Base-by-base conservation (phyloP, 1,140 invertebrate species). In the Hypothenemus hampei region DNA sequence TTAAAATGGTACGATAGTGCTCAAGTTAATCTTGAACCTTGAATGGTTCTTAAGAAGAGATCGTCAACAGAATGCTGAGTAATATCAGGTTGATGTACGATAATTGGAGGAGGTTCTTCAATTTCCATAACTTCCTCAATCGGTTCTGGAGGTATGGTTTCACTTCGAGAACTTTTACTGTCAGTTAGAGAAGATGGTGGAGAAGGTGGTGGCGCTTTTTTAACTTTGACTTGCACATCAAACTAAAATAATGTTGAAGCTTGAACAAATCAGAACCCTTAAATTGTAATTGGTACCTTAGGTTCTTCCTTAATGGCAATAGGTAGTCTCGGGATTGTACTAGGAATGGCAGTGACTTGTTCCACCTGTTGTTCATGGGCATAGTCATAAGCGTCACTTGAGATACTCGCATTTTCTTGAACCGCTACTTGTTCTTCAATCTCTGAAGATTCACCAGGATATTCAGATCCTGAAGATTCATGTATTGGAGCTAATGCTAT, bases 41-140 rank as follows among this genome's bases (percentile, higher is more conserved):
- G 13, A 16, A 93, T 89, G 0, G 91, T 94, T 31, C 88, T 79
- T 18, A 91, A 72, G 72, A 87, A 91, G 1, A 91, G 82, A 64
- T 93, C 91, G 66, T 93, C 89, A 1, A 92, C 89, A 3, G 87
- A 81, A 67, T 93, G 89, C 0, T 85, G 85, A 0, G 84, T 88
- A 29, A 91, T 84, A 64, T 90, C 87, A 1, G 79, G 78, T 13
- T 77, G 72, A 62, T 84, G 81, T 1, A 84, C 67, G 53, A 84
- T 81, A 0, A 81, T 77, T 52, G 83, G 83, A 0, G 80, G 75
- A 7, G 75, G 76, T 76, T 86, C 72, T 65, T 84, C 69, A 68
- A 81, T 76, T 63, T 89, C 86, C 57, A 90, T 74, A 26, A 87
- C 86, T 19, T 56, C 53, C 31, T 54, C 49, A 2, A 90, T 74